Conservation (phyloP, 2,113 vertebrate species). For the Pelodiscus sinensis region DNA sequence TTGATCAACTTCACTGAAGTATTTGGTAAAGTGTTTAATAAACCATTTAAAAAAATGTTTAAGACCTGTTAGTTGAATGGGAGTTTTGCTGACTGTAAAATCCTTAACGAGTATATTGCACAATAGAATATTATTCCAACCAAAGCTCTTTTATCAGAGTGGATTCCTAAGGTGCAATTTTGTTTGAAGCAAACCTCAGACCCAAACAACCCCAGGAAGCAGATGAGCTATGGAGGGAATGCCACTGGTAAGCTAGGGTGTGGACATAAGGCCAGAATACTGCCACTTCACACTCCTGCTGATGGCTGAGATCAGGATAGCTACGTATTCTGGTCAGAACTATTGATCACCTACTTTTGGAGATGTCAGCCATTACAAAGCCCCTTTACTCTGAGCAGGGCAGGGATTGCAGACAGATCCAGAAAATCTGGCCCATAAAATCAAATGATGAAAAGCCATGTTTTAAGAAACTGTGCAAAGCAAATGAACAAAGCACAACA, state of each 20-base stretch:
- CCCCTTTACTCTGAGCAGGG: neutral
- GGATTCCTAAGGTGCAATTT: neutral
- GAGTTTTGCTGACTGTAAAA: conserved; percentile 14
- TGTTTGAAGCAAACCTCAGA: neutral
- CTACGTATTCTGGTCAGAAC: neutral
- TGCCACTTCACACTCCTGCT: neutral
- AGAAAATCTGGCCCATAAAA: neutral
- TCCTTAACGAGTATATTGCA: conserved; percentile 38
- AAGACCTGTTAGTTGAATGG: conserved; percentile 43
- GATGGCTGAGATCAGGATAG: neutral
- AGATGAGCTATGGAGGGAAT: neutral
- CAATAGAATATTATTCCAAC: conserved; percentile 36
- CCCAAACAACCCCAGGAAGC: neutral
- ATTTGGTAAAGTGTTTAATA: conserved; percentile 48
- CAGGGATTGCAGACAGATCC: neutral
- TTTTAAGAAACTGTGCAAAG: neutral
- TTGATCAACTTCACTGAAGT: conserved; percentile 52
- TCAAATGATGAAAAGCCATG: accelerated
- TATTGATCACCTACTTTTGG: neutral
- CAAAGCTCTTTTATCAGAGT: conserved; percentile 20
- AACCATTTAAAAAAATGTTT: conserved; percentile 56
- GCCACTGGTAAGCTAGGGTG: neutral
- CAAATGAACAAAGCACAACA: neutral
- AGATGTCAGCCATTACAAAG: neutral
- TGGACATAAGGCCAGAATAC: neutral